Evolutionary conservation across 2,113 vertebrate species (phyloP), one percentile per base, ranked within the genome.

Genomic region (Oreocharis arfaki): DNA sequence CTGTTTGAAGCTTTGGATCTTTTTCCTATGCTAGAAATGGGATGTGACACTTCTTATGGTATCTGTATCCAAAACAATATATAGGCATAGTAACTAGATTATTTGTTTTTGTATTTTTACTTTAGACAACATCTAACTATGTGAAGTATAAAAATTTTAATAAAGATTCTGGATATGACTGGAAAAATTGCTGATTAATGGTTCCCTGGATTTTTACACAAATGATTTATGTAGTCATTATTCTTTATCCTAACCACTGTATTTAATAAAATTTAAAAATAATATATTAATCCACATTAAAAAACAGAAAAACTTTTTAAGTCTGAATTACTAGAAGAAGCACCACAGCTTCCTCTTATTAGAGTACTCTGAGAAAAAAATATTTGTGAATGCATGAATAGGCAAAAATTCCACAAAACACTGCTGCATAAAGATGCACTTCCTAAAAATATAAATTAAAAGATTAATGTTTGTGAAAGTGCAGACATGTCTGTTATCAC

Each of bases 351-450:
- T 87, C 17, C 13, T 65, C 2, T 67, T 80, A 53, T 3, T 77
- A 37, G 79, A n/a, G 1, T 46, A 26, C 16, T 67, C 9, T 42
- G 30, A 71, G 41, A 16, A 79, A 44, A 44, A 70, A 16, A 4
- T 0, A 33, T 10, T 81, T 22, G 6, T 57, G 57, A 78, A 74
- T 56, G 11, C 11, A 88, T 2, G 65, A 47, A 52, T 41, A 53
- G 4, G 2, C 26, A 76, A 26, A 52, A 68, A 56, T 2, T 17
- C 75, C 21, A n/a, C 8, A 76, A 86, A 89, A 53, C 2, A 3
- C 6, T 42, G 6, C 9, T 57, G 7, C 12, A 46, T 33, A 41
- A 55, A 64, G 6, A 42, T 4, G 0, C 2, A 39, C 3, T 65
- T 77, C 56, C 28, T 41, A n/a, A 74, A 77, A 79, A 52, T 37